Evolutionary conservation across 2,797 vertebrate genomes (phyloP).

Genomic region (Poliocrania exsul): DNA sequence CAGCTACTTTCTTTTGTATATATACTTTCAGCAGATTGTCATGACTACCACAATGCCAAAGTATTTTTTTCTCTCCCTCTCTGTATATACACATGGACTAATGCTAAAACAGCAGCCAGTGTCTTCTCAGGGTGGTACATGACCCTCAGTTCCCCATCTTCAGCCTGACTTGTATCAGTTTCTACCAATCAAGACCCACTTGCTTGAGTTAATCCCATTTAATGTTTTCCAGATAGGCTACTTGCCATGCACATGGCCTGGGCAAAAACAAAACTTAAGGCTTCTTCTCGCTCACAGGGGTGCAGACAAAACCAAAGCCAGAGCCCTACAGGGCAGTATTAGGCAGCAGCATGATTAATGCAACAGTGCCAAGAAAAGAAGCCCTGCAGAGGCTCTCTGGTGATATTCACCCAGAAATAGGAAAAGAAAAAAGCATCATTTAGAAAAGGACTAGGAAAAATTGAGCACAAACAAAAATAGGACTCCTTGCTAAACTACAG

Average conservation of each 20-base stretch:
- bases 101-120: not conserved
- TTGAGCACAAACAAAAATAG: not conserved
- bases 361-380: not conserved
- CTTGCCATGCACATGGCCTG: slow-evolving; percentile 28
- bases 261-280: slow-evolving; percentile 31
- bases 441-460: not conserved
- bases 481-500: not conserved
- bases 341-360: not conserved
- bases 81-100: not conserved
- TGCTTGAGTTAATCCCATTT: slow-evolving; percentile 36
- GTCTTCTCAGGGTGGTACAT: not conserved
- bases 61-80: not conserved
- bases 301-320: not conserved
- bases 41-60: not conserved
- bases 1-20: not conserved
- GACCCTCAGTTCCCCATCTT: not conserved
- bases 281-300: not conserved
- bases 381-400: not conserved
- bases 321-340: slow-evolving; percentile 41
- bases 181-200: not conserved
- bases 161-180: not conserved
- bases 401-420: not conserved
- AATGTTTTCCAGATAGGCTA: not conserved
- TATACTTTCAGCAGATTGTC: not conserved
- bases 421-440: not conserved